Evolutionary conservation across 1,140 invertebrate genomes (phyloP).

Genomic region (Drosophila mayri): DNA sequence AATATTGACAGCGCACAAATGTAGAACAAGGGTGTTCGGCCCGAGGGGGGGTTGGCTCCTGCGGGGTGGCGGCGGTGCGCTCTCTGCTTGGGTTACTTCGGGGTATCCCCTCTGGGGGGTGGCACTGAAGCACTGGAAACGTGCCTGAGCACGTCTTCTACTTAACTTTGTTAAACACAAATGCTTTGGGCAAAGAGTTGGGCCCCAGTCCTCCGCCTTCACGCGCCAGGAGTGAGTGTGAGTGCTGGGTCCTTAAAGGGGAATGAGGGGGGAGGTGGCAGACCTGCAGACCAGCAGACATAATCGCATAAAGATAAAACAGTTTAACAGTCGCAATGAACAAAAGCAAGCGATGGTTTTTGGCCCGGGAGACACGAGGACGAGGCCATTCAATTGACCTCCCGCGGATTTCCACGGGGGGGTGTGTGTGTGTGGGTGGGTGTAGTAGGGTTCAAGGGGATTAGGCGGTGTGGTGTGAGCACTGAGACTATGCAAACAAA

Average conservation of each 20-base stretch:
- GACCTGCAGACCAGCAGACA: slow-evolving; percentile 53
- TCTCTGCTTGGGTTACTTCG: not conserved
- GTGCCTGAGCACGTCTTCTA: slow-evolving; percentile 65
- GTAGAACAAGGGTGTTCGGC: slow-evolving; percentile 39
- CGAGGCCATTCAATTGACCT: slow-evolving; percentile 47
- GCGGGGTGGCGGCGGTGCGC: not conserved
- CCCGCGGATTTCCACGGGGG: slow-evolving; percentile 25
- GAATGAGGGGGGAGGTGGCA: not conserved
- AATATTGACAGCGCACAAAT: slow-evolving; percentile 58
- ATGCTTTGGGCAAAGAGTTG: slow-evolving; percentile 81
- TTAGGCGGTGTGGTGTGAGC: not conserved
- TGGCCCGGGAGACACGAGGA: slow-evolving; percentile 1
- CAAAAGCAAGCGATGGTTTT: slow-evolving; percentile 48
- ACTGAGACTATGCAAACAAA: slow-evolving; percentile 30
- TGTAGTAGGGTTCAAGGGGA: not conserved
- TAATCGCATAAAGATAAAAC: slow-evolving; percentile 84
- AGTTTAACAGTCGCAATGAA: slow-evolving; percentile 76
- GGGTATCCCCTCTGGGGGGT: slow-evolving; percentile 4
- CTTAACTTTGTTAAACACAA: slow-evolving; percentile 83
- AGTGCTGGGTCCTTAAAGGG: not conserved
- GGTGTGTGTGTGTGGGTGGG: not conserved
- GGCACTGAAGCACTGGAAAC: slow-evolving; percentile 22
- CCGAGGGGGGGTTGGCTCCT: slow-evolving; percentile 7
- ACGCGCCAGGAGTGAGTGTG: not conserved
- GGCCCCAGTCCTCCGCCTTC: slow-evolving; percentile 2